Base-by-base conservation (phyloP, 23 tunicate species). In the Clavelina lepadiformis region DNA sequence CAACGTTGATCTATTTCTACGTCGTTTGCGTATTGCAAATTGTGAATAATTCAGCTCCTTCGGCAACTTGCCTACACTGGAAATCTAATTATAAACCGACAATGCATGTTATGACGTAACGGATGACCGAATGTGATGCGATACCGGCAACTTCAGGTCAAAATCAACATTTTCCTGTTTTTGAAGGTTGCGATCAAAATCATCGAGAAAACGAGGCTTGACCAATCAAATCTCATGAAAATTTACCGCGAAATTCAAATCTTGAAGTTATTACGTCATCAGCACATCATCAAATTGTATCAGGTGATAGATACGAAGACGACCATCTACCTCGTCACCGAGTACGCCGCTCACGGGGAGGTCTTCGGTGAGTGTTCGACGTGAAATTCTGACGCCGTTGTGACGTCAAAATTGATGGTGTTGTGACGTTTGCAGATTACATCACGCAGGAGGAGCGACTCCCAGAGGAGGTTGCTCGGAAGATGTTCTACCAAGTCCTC, bases 241-340 rank as follows among this genome's bases (percentile, higher is more conserved):
- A 75, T 89, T 68, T 89, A 89, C 56, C 86, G 97, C 44, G 97
- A 89, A 65, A 89, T 89, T 15, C 86, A 89, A 70, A 80, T 89
- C 31, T 54, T 89, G 56, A 89, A 89, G 50, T 46, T 82, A 29
- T 54, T 89, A 44, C 76, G 76, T 49, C 97, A 89, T 70, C 97
- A 75, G 28, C 78, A 89, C 66, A 89, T 89, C 31, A 68, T 81
- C 33, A 77, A 89, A 58, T 72, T 89, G 28, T 89, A 89, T 49
- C 89, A 89, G 83, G 97, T 89, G 35, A 79, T 88, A 71, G 82
- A 88, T 60, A 80, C 86, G 11, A 84, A 69, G 5, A 67, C 73
- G 21, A 88, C 41, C 47, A 84, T 88, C 1, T 74, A 73, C 69
- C 73, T 88, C 0, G 96, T 88, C 15, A 72, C 77, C 38, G 96